These are phyloP conservation scores for Sardinella longiceps DNA, from an alignment of 2,797 vertebrate genomes.

Conservation along the genomic window DNA sequence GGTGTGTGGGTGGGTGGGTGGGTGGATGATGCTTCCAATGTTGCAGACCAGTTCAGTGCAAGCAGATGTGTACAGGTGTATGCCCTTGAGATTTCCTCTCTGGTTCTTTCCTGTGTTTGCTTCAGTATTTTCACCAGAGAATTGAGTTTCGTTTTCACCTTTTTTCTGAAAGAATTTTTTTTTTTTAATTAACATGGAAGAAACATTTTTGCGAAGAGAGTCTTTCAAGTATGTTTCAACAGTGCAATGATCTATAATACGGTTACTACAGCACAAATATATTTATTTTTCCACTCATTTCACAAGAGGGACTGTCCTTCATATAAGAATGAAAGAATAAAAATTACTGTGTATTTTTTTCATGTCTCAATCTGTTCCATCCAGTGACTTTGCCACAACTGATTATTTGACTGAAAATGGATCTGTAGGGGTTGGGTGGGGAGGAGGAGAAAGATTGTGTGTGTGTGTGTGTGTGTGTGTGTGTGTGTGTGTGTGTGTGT, in stretches of 20 bases:
- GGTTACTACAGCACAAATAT: neutral
- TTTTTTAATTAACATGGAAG: no score
- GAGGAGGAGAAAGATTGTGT: no score
- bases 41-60: neutral
- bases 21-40: neutral
- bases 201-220: no score
- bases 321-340: neutral
- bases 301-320: neutral
- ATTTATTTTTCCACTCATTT: neutral
- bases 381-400: neutral
- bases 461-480: no score
- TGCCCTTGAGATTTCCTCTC: neutral
- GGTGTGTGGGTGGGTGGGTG: neutral
- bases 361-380: neutral
- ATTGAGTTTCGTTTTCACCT: no score
- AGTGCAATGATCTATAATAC: no score
- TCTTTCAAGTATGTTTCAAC: no score
- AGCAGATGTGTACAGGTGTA: neutral
- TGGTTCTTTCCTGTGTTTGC: neutral
- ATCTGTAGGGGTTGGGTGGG: no score
- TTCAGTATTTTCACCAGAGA: neutral
- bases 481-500: neutral
- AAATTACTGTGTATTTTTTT: neutral
- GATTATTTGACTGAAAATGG: neutral
- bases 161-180: no score